Evolutionary conservation across 1,140 invertebrate genomes (phyloP), one percentile per base, ranked within the genome.

Genomic region (Euura saliciscinereae): DNA sequence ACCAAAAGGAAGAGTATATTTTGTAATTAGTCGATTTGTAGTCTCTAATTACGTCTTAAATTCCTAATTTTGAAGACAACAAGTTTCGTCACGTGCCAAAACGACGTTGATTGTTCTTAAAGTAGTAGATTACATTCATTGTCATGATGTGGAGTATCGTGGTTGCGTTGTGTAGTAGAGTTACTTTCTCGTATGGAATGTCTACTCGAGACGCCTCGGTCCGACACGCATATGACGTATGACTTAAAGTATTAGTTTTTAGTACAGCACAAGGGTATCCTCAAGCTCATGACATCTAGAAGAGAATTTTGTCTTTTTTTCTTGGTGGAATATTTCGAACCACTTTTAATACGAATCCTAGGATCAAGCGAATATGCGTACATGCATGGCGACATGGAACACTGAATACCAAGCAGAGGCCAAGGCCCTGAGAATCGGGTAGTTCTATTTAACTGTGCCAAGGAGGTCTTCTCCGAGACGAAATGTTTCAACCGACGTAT

Each of bases 141-240:
- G 28, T 28, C 28, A 28, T 28, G 28, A 28, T 59, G 51, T 59
- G 13, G 8, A 59, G 13, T 59, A 59, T 11, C 5, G 51, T 6
- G 3, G 51, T n/a, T 59, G 10, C 51, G 10, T 59, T 59, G 51
- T 8, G 10, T n/a, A n/a, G 13, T 11, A 0, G 13, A 59, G 13
- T 75, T 73, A 77, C 79, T 80, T 78, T 80, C 79, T 77, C 77
- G 69, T 13, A 69, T 74, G 73, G 79, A 81, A 81, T 81, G 75
- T 70, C 73, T 65, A 78, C 66, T 72, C 64, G 65, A 28, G 28
- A 28, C 28, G 73, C 8, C 51, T 59, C 8, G 51, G 51, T 6
- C 6, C 51, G 51, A 6, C 51, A 8, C 51, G 5, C 51, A 59
- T n/a, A 59, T 59, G 51, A 59, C 10, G 13, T 59, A 59, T 11